Percentiles rank a stretch among this genome's conserved stretches.
Conservation (phyloP, 2,888 invertebrate species). For the Clanis bilineata region DNA sequence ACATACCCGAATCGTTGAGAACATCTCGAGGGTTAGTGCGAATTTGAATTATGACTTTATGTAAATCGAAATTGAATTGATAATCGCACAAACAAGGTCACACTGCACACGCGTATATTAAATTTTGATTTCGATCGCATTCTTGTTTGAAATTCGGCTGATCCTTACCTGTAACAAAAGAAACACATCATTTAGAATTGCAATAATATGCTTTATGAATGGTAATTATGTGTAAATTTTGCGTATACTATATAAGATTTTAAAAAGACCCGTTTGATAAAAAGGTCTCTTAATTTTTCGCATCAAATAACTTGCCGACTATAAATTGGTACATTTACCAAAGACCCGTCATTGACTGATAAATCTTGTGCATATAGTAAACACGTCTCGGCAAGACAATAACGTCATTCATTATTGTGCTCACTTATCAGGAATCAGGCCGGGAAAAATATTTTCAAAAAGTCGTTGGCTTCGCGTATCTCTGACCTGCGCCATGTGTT, state of each 20-base stretch:
- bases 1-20: slow-evolving; percentile 43
- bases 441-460: slow-evolving; percentile 67
- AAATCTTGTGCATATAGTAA: slow-evolving; percentile 16
- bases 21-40: slow-evolving; percentile 44
- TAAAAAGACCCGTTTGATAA: background rate
- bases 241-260: background rate
- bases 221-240: background rate
- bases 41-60: slow-evolving; percentile 71
- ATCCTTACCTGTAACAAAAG: slow-evolving; percentile 75
- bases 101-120: slow-evolving; percentile 50
- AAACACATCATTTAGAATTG: slow-evolving; percentile 35
- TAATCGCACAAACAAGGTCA: slow-evolving; percentile 63
- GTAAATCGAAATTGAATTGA: slow-evolving; percentile 62
- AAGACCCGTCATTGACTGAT: slow-evolving; percentile 5
- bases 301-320: background rate
- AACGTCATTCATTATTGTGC: slow-evolving; percentile 46
- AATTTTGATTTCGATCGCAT: slow-evolving; percentile 49
- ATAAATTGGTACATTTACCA: background rate
- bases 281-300: background rate
- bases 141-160: background rate
- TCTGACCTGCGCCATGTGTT: slow-evolving; percentile 58
- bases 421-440: slow-evolving; percentile 49
- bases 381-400: slow-evolving; percentile 22
- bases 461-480: slow-evolving; percentile 70
- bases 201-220: background rate